Evolutionary conservation across 2,797 vertebrate species (phyloP).

Genomic region (Dermochelys coriacea): DNA sequence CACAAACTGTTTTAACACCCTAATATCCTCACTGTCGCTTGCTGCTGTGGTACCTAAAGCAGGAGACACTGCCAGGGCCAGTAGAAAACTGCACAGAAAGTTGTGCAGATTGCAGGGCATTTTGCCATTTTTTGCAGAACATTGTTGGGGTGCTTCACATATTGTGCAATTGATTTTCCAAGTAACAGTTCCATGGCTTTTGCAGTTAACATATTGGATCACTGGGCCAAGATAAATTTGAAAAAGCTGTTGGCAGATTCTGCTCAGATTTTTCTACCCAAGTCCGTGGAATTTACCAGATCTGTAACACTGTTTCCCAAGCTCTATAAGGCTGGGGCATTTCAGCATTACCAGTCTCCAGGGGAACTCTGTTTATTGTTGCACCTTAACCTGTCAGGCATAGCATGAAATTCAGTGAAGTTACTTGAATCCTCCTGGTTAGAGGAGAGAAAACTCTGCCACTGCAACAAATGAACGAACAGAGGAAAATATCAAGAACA

Average conservation of each 20-base stretch:
- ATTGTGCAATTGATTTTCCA: conserved; percentile 72
- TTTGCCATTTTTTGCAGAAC: not conserved
- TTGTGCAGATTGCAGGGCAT: not conserved
- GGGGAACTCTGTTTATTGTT: conserved; percentile 11
- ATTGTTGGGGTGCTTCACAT: conserved; percentile 48
- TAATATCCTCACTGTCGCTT: not conserved
- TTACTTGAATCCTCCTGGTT: not conserved
- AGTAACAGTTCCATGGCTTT: conserved; percentile 58
- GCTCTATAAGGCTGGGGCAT: conserved; percentile 43
- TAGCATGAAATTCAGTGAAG: conserved; percentile 9
- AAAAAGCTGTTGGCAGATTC: conserved; percentile 60
- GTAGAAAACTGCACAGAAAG: conserved; percentile 39
- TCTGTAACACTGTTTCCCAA: conserved; percentile 52
- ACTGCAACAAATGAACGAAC: not conserved
- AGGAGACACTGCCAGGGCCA: not conserved
- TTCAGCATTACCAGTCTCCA: conserved; percentile 19
- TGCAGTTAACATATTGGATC: conserved; percentile 40
- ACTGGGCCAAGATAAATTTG: conserved; percentile 70
- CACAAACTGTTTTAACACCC: conserved; percentile 15
- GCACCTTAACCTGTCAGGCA: not conserved
- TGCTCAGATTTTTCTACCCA: conserved; percentile 23
- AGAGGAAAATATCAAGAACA: not conserved
- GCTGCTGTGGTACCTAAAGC: conserved; percentile 19
- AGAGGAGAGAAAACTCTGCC: not conserved
- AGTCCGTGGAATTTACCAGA: conserved; percentile 55